A percentile compares a stretch with the other conserved stretches of the same genome.
These are phyloP conservation scores for Alentia gelatinosa DNA, from an alignment of 2,888 invertebrate genomes.

Conservation along the genomic window DNA sequence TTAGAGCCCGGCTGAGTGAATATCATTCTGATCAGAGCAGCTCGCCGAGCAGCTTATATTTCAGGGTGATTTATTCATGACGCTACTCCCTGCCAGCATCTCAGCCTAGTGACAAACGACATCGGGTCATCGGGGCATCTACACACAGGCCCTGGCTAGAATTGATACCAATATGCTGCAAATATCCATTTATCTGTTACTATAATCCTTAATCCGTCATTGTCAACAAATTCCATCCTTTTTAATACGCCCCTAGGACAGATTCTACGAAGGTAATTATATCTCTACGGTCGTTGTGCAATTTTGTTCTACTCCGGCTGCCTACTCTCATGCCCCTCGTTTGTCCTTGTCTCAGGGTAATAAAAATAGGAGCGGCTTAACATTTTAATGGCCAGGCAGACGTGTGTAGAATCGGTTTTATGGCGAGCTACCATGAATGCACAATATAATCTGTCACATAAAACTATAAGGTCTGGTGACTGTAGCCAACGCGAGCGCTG, in stretches of 20 bases:
- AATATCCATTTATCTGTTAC: constrained; percentile 15
- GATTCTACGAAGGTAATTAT: background rate
- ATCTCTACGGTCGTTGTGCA: background rate
- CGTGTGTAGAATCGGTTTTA: background rate
- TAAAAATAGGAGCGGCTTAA: background rate
- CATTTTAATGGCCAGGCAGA: background rate
- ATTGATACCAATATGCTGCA: constrained; percentile 31
- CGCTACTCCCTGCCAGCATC: background rate
- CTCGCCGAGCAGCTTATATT: background rate
- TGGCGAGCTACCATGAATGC: background rate
- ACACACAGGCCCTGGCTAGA: background rate
- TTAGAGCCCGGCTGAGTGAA: constrained; percentile 1
- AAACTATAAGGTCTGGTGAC: too few relatives aligned
- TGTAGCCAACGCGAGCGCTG: too few relatives aligned
- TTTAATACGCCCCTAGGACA: background rate
- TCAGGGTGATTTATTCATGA: constrained; percentile 8
- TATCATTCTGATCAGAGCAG: constrained; percentile 35
- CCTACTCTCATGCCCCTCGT: background rate
- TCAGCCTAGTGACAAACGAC: background rate
- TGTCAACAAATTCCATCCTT: constrained; percentile 13
- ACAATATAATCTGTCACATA: background rate
- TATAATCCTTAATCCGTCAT: constrained; percentile 4
- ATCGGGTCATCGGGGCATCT: constrained; percentile 10
- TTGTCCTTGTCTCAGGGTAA: background rate
- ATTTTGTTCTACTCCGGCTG: background rate